These are phyloP conservation scores for Sarcophaga variegata DNA, from an alignment of 2,888 invertebrate genomes.

Conservation along the genomic window DNA sequence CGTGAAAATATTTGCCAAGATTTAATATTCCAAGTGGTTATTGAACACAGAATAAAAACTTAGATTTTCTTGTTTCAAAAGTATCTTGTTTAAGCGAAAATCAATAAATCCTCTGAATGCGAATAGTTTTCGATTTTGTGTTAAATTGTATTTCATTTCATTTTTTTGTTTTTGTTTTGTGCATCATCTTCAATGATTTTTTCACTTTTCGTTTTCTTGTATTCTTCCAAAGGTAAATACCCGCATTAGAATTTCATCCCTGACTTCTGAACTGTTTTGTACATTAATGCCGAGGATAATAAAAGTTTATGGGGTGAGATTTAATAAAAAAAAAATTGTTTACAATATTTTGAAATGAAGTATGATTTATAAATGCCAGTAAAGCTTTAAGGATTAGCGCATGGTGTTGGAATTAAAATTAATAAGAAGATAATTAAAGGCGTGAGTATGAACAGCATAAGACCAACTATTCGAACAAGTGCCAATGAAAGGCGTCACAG, in stretches of 20 bases:
- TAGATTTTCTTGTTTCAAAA: neutral
- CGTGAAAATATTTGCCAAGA: neutral
- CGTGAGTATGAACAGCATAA: no score
- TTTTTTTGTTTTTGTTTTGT: neutral
- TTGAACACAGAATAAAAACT: no score
- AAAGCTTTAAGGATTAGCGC: no score
- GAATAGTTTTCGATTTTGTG: slow-evolving; percentile 6
- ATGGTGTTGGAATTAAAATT: no score
- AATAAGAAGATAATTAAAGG: no score
- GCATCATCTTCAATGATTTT: neutral
- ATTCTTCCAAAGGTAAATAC: neutral
- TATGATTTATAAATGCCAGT: no score
- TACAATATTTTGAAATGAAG: no score
- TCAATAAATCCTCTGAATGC: slow-evolving; percentile 44
- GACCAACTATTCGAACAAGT: no score
- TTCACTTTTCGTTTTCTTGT: neutral
- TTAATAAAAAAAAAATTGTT: no score
- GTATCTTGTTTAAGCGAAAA: slow-evolving; percentile 31
- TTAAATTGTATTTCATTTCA: neutral
- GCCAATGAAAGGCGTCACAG: no score
- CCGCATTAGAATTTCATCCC: neutral
- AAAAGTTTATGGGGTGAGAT: neutral
- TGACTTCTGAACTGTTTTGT: neutral
- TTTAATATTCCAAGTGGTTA: neutral
- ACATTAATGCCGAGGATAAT: neutral